Evolutionary conservation across 2,797 vertebrate genomes (phyloP).

Genomic region (Mallotus villosus): DNA sequence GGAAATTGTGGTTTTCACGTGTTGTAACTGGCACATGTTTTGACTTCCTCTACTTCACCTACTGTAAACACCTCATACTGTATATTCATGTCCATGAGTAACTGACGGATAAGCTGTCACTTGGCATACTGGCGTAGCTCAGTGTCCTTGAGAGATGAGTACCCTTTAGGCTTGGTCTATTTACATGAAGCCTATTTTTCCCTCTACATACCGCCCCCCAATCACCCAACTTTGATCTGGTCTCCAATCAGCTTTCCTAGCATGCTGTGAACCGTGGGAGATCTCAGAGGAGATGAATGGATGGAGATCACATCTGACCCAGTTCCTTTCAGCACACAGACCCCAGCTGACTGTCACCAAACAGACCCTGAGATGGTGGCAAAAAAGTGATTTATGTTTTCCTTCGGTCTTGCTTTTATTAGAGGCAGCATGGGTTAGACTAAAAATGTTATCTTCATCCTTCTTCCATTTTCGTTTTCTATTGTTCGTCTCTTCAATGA

Average conservation of each 20-base stretch:
- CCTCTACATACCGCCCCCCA: background rate
- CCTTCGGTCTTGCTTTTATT: slow-evolving; percentile 9
- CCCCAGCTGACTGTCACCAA: slow-evolving; percentile 3
- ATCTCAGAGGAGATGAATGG: slow-evolving; percentile 27
- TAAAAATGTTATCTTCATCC: slow-evolving; percentile 7
- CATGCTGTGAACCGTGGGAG: slow-evolving; percentile 28
- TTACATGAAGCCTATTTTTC: slow-evolving; percentile 26
- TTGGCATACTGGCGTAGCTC: background rate
- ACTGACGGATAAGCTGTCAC: background rate
- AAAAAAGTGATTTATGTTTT: slow-evolving; percentile 7
- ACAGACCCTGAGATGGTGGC: slow-evolving; percentile 6
- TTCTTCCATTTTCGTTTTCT: background rate
- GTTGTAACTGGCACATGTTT: too few relatives aligned
- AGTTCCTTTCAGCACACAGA: slow-evolving; percentile 2
- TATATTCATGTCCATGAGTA: background rate
- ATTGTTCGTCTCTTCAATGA: background rate
- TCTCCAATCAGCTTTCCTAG: slow-evolving; percentile 22
- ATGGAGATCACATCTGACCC: slow-evolving; percentile 29
- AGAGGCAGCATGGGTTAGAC: background rate
- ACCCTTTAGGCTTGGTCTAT: background rate
- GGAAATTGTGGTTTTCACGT: too few relatives aligned
- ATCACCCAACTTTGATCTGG: slow-evolving; percentile 29
- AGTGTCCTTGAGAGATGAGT: slow-evolving; percentile 14
- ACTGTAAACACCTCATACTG: too few relatives aligned
- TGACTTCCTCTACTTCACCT: too few relatives aligned